phyloP scores from a whole-genome alignment of 2,888 invertebrate species.

The Nomada flava region DNA sequence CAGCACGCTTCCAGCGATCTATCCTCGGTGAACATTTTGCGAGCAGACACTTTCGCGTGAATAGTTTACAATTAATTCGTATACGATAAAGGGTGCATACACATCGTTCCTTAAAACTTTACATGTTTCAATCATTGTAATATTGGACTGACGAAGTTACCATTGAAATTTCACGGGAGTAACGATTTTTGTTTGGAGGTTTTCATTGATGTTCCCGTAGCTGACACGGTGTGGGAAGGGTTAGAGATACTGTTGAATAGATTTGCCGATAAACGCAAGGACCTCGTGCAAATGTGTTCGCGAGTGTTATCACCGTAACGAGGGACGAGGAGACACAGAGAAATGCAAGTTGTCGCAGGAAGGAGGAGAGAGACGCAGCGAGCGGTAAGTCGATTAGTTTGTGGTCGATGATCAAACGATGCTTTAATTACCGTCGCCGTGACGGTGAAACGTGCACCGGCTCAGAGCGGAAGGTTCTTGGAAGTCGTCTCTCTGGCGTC shows the following conservation, averaged over 20 bases:
- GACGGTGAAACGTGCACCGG: slow-evolving; percentile 41
- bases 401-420: slow-evolving; percentile 72
- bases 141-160: no score
- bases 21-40: not conserved
- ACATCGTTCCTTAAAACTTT: no score
- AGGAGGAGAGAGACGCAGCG: slow-evolving; percentile 40
- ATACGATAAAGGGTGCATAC: no score
- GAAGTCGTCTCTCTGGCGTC: slow-evolving; percentile 4
- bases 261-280: not conserved
- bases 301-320: slow-evolving; percentile 67
- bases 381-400: slow-evolving; percentile 77
- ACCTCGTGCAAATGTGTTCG: slow-evolving; percentile 48
- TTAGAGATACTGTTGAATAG: not conserved
- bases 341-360: slow-evolving; percentile 27
- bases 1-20: not conserved
- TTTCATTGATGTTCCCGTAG: not conserved
- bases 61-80: not conserved
- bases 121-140: no score
- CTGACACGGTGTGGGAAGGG: not conserved
- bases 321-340: slow-evolving; percentile 17
- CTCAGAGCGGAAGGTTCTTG: slow-evolving; percentile 55
- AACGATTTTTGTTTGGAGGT: not conserved
- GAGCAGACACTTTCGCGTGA: not conserved
- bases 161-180: no score
- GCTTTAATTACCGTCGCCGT: slow-evolving; percentile 66